Percentiles rank a stretch among this genome's conserved stretches.
Evolutionary conservation across 2,888 invertebrate species (phyloP).

Genomic region (Oxycera nigricornis): DNA sequence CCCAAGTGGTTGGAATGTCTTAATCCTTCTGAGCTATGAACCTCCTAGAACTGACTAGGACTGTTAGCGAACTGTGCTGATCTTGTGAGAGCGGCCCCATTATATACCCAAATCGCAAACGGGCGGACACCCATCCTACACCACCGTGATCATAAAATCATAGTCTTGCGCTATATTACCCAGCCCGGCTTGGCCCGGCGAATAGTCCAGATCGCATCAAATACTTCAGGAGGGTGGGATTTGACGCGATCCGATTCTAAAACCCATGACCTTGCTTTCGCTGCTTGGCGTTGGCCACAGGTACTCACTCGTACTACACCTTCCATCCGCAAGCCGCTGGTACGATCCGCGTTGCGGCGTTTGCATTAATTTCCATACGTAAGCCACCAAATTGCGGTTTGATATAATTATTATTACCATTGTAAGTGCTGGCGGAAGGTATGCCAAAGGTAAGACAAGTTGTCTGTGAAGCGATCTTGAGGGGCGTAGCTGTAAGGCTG

Average conservation of each 20-base stretch:
- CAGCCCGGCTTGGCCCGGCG: too few species aligned
- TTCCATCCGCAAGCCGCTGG: slow-evolving; percentile 1
- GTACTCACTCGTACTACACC: not conserved
- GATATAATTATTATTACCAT: slow-evolving; percentile 33
- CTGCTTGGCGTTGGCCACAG: slow-evolving; percentile 41
- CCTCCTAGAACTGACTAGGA: slow-evolving; percentile 64
- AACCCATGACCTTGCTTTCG: slow-evolving; percentile 50
- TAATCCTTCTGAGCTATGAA: slow-evolving; percentile 51
- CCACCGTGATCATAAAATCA: slow-evolving; percentile 24
- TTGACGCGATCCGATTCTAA: slow-evolving; percentile 47
- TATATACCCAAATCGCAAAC: slow-evolving; percentile 55
- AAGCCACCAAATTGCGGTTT: slow-evolving; percentile 19
- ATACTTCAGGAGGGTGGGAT: slow-evolving; percentile 42
- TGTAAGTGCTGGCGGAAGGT: slow-evolving; percentile 10
- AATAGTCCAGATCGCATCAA: slow-evolving; percentile 22
- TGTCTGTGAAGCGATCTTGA: not conserved
- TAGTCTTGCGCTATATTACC: slow-evolving; percentile 24
- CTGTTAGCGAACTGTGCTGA: slow-evolving; percentile 63
- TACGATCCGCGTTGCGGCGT: not conserved
- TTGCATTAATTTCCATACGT: slow-evolving; percentile 37
- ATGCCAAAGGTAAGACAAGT: slow-evolving; percentile 31
- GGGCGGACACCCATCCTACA: slow-evolving; percentile 42
- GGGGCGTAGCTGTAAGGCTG: slow-evolving; percentile 26
- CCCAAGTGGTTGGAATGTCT: not conserved
- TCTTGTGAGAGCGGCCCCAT: slow-evolving; percentile 58